Base-by-base conservation (phyloP, 2,797 vertebrate species). In the Sylvilagus floridanus region DNA sequence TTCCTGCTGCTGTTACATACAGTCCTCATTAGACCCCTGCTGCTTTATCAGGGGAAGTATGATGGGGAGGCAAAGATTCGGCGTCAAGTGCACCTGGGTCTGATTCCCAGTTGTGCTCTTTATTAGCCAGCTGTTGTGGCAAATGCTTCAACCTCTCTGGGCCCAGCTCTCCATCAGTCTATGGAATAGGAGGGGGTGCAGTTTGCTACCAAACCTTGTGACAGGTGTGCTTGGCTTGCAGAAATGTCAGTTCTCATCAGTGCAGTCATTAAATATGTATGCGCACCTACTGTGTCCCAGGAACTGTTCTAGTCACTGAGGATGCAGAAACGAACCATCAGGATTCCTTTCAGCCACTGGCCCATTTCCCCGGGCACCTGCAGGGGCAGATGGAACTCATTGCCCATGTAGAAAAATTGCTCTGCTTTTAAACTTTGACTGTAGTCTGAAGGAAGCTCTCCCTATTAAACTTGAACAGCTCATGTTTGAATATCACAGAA, bases 1-100 rank as follows among this genome's bases (percentile, higher is more conserved):
- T 73, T 16, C 10, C 30, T 1, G 0, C 32, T 32, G 1, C 28
- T 2, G 0, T 8, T 42, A 32, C 21, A 17, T 13, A 42, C 35
- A 4, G 26, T 9, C 47, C 14, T n/a, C 4, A 13, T 5, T 4
- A 50, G 17, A 66, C 50, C 7, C 54, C 65, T 10, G 17, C n/a
- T 19, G 5, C 11, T 8, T 77, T 81, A 24, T 69, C n/a, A 21
- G 94, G 72, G 65, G 21, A 57, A 24, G 11, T 24, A 11, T 28
- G 6, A 37, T 3, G 30, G 4, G 54, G 14, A n/a, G 17, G 7
- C 26, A 30, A 76, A 19, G n/a, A 35, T 13, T 7, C 14, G 12
- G 35, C 16, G 21, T 5, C 21, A 30, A 1, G 26, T 0, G 28
- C 13, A 28, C 9, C 5, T 0, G 24, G 14, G 13, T n/a, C 54